These are phyloP conservation scores for Gyps fulvus DNA, from an alignment of 2,113 vertebrate species.

Conservation along the genomic window DNA sequence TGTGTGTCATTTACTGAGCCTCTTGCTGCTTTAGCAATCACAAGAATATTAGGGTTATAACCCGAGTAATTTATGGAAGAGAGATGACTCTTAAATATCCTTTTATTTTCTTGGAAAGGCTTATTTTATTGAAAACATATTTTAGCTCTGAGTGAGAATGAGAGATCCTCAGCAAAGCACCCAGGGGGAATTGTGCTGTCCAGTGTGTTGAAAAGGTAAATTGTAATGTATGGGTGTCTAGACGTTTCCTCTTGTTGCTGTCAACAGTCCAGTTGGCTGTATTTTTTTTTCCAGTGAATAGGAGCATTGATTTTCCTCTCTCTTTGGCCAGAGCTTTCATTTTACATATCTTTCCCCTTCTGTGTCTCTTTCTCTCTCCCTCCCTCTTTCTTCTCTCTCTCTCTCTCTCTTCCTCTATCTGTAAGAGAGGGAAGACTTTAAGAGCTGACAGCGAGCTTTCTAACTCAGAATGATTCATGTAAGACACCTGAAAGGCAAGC, in stretches of 20 bases:
- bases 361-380: constrained; percentile 12
- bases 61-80: constrained; percentile 68
- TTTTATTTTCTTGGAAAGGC: constrained; percentile 37
- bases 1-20: constrained; percentile 50
- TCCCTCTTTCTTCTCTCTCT: not conserved
- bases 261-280: constrained; percentile 57
- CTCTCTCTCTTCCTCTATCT: not conserved
- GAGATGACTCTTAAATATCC: constrained; percentile 46
- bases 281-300: constrained; percentile 60
- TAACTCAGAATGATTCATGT: constrained; percentile 69
- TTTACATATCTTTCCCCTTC: constrained; percentile 46
- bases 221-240: constrained; percentile 44
- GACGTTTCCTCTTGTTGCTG: constrained; percentile 59
- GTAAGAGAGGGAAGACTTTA: constrained; percentile 18
- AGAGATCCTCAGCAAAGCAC: constrained; percentile 31
- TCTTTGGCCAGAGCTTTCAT: constrained; percentile 50
- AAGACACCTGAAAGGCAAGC: constrained; percentile 63
- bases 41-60: constrained; percentile 63
- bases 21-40: constrained; percentile 58
- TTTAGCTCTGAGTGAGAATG: constrained; percentile 49
- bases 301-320: constrained; percentile 61
- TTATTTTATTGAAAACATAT: constrained; percentile 59
- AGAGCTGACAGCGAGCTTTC: constrained; percentile 26
- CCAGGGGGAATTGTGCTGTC: constrained; percentile 23
- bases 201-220: constrained; percentile 56